A percentile compares a stretch with the other conserved stretches of the same genome.
phyloP scores from a whole-genome alignment of 2,888 invertebrate species.

The Galeopsomyia nigrocyanea region DNA sequence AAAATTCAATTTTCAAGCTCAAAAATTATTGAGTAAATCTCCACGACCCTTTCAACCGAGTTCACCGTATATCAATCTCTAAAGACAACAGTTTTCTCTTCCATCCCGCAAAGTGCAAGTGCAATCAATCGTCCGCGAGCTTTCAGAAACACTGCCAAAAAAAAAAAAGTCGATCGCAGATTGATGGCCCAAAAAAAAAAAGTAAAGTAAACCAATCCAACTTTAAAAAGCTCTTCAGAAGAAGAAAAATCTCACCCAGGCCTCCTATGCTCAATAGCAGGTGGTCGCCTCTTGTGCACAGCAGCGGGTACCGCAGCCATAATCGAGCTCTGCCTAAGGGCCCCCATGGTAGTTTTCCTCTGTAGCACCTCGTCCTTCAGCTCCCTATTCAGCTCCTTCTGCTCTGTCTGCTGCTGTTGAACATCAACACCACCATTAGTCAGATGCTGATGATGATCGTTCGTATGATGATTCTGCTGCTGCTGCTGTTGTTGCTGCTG shows the following conservation, averaged over 20 bases:
- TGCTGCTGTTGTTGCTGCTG: conserved; percentile 71
- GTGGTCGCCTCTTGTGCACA: conserved; percentile 78
- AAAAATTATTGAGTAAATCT: too few species aligned
- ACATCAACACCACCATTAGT: conserved; percentile 75
- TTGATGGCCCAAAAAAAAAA: neutral
- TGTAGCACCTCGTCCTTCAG: conserved; percentile 74
- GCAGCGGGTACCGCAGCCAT: conserved; percentile 69
- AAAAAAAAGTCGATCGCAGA: neutral
- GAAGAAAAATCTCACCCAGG: conserved; percentile 55
- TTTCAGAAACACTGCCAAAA: too few species aligned
- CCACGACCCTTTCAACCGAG: too few species aligned
- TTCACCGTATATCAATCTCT: too few species aligned
- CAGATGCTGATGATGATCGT: neutral
- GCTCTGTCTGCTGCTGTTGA: conserved; percentile 70
- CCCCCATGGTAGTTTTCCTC: conserved; percentile 91
- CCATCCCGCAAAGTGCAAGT: too few species aligned
- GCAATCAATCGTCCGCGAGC: too few species aligned
- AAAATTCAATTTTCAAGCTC: too few species aligned
- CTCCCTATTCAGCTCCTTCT: conserved; percentile 82
- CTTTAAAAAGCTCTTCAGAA: neutral
- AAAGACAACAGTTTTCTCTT: too few species aligned
- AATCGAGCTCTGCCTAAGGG: conserved; percentile 75
- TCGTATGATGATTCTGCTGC: conserved; percentile 83
- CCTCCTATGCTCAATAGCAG: conserved; percentile 74
- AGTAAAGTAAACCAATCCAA: neutral